Conservation (phyloP, 2,888 invertebrate species). For the Cheiracanthium punctorium region DNA sequence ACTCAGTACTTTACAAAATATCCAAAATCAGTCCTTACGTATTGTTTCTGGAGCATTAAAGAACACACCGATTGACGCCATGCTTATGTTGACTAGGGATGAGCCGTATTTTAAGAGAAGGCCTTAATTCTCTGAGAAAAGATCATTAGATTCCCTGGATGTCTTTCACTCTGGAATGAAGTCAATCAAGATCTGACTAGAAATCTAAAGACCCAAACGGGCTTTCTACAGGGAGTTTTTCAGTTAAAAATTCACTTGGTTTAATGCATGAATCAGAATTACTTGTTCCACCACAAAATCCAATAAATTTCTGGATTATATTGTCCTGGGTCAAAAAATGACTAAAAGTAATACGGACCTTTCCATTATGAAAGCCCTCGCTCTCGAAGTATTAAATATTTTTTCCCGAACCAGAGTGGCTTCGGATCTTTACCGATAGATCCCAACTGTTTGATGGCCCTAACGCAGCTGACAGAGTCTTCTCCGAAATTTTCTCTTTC, state of each 20-base stretch:
- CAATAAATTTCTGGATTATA: too few species aligned
- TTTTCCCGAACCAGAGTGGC: conserved; percentile 7
- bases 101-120: neutral
- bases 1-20: neutral
- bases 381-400: neutral
- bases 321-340: too few species aligned
- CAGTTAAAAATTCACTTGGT: neutral
- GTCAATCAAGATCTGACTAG: neutral
- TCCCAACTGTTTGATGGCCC: neutral
- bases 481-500: neutral
- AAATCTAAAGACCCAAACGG: neutral
- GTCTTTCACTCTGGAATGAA: neutral
- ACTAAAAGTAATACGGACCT: too few species aligned
- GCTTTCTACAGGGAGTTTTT: neutral
- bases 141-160: neutral
- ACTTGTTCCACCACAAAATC: too few species aligned
- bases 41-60: neutral
- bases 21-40: neutral
- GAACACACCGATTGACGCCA: neutral
- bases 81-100: neutral
- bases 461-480: neutral
- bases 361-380: neutral
- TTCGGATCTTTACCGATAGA: too few species aligned
- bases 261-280: too few species aligned
- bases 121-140: too few species aligned